A percentile compares a stretch with the other conserved stretches of the same genome.
Evolutionary conservation across 2,113 vertebrate genomes (phyloP).

Genomic region (Syngnathus floridae): DNA sequence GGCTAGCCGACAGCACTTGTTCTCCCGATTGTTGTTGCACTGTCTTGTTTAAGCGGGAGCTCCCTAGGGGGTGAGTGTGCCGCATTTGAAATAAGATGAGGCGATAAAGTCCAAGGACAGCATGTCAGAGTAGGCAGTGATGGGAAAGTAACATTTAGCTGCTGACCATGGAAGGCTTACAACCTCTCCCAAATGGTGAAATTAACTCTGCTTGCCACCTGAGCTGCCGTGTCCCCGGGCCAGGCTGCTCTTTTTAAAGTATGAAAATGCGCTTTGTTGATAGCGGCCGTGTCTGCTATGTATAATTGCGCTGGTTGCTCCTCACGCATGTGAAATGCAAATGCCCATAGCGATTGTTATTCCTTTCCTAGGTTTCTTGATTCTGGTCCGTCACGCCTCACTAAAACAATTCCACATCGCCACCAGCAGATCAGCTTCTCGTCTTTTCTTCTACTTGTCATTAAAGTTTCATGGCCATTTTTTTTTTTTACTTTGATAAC

Average conservation of each 20-base stretch:
- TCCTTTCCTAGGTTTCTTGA: conserved; percentile 55
- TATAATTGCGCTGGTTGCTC: conserved; percentile 56
- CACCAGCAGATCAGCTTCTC: conserved; percentile 60
- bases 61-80: conserved; percentile 6
- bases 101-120: conserved; percentile 41
- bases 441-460: conserved; percentile 57
- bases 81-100: conserved; percentile 41
- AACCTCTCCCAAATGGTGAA: conserved; percentile 43
- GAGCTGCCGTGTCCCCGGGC: conserved; percentile 49
- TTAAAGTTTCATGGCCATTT: conserved; percentile 72
- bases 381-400: conserved; percentile 56
- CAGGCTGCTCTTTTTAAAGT: conserved; percentile 49
- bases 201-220: conserved; percentile 54
- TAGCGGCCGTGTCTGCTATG: conserved; percentile 53
- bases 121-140: conserved; percentile 23
- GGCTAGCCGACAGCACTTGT: conserved; percentile 49
- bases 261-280: conserved; percentile 54
- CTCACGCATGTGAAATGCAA: conserved; percentile 55
- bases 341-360: conserved; percentile 57
- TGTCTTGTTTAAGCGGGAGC: conserved; percentile 11
- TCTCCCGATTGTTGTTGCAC: conserved; percentile 30
- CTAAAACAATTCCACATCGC: conserved; percentile 68
- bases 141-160: conserved; percentile 38
- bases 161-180: conserved; percentile 42
- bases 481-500: conserved; percentile 70